Percentiles rank a stretch among this genome's conserved stretches.
Evolutionary conservation across 2,797 vertebrate species (phyloP).

Genomic region (Tauraco hartlaubi): DNA sequence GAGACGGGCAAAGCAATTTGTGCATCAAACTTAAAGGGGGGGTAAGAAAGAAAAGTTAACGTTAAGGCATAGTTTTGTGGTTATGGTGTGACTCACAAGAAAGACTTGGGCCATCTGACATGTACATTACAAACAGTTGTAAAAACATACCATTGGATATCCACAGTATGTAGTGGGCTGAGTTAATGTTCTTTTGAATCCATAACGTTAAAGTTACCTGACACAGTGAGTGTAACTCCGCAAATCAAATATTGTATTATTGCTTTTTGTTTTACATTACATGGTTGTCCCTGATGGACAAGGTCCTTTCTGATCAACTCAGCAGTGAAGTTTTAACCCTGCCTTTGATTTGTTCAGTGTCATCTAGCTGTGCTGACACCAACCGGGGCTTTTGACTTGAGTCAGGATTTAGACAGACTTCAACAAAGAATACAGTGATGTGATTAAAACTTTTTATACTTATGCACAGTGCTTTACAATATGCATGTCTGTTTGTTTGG

Average conservation of each 20-base stretch:
- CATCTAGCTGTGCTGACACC: neutral
- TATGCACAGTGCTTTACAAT: neutral
- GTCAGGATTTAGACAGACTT: neutral
- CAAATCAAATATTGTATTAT: rapidly evolving
- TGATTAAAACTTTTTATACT: neutral
- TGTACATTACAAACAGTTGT: slow-evolving; percentile 61
- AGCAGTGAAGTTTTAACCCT: neutral
- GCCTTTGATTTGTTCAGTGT: neutral
- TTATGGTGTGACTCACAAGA: slow-evolving; percentile 42
- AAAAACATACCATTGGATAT: slow-evolving; percentile 37
- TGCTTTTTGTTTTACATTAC: neutral
- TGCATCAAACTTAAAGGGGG: neutral
- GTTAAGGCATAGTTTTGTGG: neutral
- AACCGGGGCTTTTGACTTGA: neutral
- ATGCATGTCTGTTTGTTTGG: neutral
- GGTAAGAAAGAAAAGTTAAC: neutral
- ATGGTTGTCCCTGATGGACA: neutral
- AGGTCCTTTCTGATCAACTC: neutral
- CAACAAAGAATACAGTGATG: neutral
- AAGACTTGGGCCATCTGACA: slow-evolving; percentile 17
- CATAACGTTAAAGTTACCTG: neutral
- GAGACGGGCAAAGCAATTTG: neutral
- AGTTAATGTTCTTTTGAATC: slow-evolving; percentile 4
- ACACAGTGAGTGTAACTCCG: neutral
- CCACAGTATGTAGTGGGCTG: slow-evolving; percentile 12